Evolutionary conservation across 2,113 vertebrate species (phyloP).

Genomic region (Gobio gobio): DNA sequence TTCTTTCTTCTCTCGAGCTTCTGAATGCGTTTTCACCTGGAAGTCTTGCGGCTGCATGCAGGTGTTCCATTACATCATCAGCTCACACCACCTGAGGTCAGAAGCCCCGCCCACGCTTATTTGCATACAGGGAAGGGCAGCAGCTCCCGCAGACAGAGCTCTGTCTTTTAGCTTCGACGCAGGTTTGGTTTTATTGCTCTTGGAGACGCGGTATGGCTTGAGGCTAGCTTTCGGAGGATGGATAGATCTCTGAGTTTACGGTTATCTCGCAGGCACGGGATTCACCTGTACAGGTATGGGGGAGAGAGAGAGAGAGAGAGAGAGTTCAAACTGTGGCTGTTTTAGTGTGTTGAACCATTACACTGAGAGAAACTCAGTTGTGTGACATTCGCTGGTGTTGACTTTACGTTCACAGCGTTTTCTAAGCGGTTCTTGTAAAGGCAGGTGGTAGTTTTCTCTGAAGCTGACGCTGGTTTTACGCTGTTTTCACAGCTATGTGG

Average conservation of each 20-base stretch:
- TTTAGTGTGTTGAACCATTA: neutral
- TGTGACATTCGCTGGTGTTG: neutral
- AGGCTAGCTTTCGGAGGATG: slow-evolving; percentile 58
- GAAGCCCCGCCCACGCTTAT: slow-evolving; percentile 65
- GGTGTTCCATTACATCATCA: slow-evolving; percentile 71
- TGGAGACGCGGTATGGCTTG: slow-evolving; percentile 39
- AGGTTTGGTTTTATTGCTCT: neutral
- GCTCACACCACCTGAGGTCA: slow-evolving; percentile 72
- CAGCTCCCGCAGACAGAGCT: neutral
- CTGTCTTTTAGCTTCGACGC: no score
- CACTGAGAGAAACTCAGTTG: no score
- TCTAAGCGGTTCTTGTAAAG: neutral
- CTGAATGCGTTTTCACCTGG: slow-evolving; percentile 37
- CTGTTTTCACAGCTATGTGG: slow-evolving; percentile 69
- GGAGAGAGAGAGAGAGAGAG: no score
- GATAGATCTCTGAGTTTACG: slow-evolving; percentile 75
- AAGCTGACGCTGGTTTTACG: neutral
- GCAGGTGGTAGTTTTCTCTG: neutral
- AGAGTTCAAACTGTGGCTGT: neutral
- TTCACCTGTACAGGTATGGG: slow-evolving; percentile 68
- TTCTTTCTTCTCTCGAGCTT: neutral
- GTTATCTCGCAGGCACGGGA: slow-evolving; percentile 65
- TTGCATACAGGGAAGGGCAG: slow-evolving; percentile 43
- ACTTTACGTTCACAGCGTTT: neutral
- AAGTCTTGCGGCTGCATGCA: slow-evolving; percentile 7